Evolutionary conservation across 2,113 vertebrate species (phyloP), one percentile per base, ranked within the genome.

Genomic region (Epinephelus fuscoguttatus): DNA sequence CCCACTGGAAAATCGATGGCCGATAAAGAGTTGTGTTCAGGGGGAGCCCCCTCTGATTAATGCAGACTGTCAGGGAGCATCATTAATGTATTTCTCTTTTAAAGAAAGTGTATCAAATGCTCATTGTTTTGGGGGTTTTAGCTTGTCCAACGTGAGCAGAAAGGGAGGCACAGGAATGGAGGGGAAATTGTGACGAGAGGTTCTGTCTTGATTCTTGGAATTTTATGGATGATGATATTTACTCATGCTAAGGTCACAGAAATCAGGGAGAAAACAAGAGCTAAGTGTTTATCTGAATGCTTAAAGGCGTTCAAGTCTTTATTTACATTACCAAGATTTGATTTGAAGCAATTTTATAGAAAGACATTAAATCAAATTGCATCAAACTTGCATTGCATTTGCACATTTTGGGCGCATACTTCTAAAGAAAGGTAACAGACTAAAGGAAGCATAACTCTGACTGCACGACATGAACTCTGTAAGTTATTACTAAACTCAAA

Each of bases 21-120:
- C 94, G 93, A 95, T 95, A 93, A 95, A 96, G 95, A 96, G 95
- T 93, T 94, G 85, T 96, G 95, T 96, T 96, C 93, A 92, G 89
- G 95, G 95, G 96, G 95, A 94, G 85, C 88, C 84, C 90, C 86
- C 90, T 91, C 89, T 96, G 96, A 96, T 96, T 96, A 96, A 96
- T 96, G 86, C 96, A 89, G 87, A 94, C 95, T 96, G 96, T 95
- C 96, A 96, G 94, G 84, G 93, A 93, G 93, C 93, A 94, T 95
- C 87, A 94, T 96, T 88, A 64, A 93, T 95, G 94, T 92, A 89
- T 94, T 94, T 93, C 89, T 93, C 88, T 91, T 91, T 95, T 91
- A 90, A 92, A 93, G 91, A 91, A 94, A 93, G 90, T 94, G 91
- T 86, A 89, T 93, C 88, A 92, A 92, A 92, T 85, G 84, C 93